Percentiles rank a stretch among this genome's conserved stretches.
Evolutionary conservation across 2,888 invertebrate genomes (phyloP).

Genomic region (Autographa pulchrina): DNA sequence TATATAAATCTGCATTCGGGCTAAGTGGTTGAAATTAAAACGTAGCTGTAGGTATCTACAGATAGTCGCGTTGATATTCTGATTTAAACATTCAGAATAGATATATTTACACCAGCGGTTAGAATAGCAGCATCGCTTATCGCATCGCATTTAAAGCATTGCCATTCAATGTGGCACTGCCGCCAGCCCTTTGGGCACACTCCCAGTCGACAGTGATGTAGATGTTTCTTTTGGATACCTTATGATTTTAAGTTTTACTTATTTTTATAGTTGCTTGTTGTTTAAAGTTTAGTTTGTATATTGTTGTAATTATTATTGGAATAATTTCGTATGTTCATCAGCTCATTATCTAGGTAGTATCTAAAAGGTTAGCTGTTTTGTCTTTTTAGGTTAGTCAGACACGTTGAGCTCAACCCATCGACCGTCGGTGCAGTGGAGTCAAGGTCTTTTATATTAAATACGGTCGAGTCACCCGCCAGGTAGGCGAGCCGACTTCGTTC

Average conservation of each 20-base stretch:
- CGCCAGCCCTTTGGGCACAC: no score
- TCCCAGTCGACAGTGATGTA: no score
- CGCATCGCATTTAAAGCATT: no score
- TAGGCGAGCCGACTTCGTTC: neutral
- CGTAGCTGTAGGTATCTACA: neutral
- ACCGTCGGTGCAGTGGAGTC: neutral
- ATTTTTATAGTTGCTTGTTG: no score
- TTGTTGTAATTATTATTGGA: no score
- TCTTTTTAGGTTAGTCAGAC: neutral
- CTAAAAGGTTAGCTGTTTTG: neutral
- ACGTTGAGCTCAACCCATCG: neutral
- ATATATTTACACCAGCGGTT: neutral
- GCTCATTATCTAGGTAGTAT: no score
- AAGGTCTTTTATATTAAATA: neutral
- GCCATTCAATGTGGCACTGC: no score
- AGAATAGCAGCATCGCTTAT: no score
- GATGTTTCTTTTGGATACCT: no score
- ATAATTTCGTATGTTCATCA: no score
- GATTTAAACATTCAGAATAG: neutral
- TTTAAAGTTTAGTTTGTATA: no score
- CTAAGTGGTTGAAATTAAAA: conserved; percentile 1
- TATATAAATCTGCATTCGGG: conserved; percentile 4
- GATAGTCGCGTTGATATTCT: neutral
- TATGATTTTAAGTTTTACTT: no score
- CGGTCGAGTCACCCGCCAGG: neutral